A percentile compares a stretch with the other conserved stretches of the same genome.
Evolutionary conservation across 2,888 invertebrate species (phyloP).

Genomic region (Conomelus anceps): DNA sequence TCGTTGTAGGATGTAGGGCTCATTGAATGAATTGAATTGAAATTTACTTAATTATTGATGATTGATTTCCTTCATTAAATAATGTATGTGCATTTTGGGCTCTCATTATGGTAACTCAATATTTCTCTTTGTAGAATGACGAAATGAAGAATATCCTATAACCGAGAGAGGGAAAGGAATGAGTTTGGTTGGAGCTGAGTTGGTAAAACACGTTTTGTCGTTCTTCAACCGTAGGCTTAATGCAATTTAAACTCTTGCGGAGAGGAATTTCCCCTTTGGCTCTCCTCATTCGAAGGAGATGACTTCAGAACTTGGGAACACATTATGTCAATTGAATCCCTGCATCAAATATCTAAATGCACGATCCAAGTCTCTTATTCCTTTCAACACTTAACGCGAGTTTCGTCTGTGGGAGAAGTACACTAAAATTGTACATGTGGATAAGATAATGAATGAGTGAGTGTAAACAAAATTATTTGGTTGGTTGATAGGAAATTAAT

Average conservation of each 20-base stretch:
- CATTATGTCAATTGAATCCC: conserved; percentile 11
- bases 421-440: neutral
- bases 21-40: no score
- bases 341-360: conserved; percentile 11
- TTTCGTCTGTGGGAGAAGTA: neutral
- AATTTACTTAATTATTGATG: no score
- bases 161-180: neutral
- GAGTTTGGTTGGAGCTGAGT: neutral
- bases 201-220: conserved; percentile 4
- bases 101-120: neutral
- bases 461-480: no score
- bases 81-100: neutral
- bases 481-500: no score
- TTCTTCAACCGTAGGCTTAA: conserved; percentile 8
- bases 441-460: neutral
- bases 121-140: neutral
- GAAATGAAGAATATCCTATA: neutral
- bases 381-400: neutral
- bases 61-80: neutral
- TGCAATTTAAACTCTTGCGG: conserved; percentile 12
- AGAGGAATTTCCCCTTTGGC: conserved; percentile 2
- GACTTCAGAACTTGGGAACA: neutral
- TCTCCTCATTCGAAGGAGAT: neutral
- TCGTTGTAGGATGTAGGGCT: no score
- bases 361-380: neutral